Evolutionary conservation across 2,113 vertebrate genomes (phyloP).

Genomic region (Sula dactylatra): DNA sequence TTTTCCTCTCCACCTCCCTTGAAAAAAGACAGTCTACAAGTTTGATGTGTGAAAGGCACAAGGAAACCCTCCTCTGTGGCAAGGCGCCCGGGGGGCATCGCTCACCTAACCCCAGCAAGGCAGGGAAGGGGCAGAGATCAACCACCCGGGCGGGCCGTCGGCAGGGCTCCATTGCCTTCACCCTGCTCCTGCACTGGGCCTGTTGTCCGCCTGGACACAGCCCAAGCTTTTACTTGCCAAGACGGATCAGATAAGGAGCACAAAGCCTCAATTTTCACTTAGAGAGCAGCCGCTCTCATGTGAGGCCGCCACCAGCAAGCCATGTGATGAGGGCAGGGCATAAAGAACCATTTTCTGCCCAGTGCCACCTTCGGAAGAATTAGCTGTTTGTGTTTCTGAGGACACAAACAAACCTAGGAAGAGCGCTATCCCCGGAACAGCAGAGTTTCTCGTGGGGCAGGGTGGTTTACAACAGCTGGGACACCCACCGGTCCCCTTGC

Average conservation of each 20-base stretch:
- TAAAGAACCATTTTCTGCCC: constrained; percentile 55
- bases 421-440: not conserved
- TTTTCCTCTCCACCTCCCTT: too few relatives aligned
- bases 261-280: not conserved
- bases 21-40: fast-evolving
- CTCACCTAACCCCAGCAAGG: too few relatives aligned
- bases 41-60: too few relatives aligned
- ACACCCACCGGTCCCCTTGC: not conserved
- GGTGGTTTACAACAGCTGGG: too few relatives aligned
- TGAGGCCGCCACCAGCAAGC: not conserved
- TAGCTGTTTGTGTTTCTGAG: constrained; percentile 35
- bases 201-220: not conserved
- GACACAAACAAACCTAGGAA: not conserved
- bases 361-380: constrained; percentile 30
- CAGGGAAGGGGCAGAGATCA: fast-evolving
- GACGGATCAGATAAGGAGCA: not conserved
- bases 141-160: fast-evolving
- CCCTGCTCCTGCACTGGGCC: not conserved
- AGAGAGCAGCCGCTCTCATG: not conserved
- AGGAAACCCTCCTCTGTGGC: too few relatives aligned
- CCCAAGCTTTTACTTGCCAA: not conserved
- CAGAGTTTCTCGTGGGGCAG: not conserved
- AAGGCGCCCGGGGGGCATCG: not conserved
- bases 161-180: not conserved
- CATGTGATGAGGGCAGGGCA: constrained; percentile 43